Evolutionary conservation across 2,797 vertebrate species (phyloP).

Genomic region (Lepilemur ruficaudatus): DNA sequence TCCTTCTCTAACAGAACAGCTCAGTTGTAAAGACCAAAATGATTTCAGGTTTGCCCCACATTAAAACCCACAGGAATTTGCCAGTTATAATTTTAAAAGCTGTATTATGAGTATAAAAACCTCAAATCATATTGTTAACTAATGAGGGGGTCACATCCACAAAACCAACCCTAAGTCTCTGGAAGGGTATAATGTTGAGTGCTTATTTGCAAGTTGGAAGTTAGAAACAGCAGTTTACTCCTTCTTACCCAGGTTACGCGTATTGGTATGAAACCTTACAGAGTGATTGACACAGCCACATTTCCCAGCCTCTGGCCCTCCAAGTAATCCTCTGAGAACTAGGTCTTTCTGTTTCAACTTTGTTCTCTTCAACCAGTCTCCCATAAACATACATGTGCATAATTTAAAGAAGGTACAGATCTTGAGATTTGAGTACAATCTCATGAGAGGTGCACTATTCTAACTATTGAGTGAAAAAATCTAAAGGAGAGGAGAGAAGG

Average conservation of each 20-base stretch:
- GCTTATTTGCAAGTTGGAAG: background rate
- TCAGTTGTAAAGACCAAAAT: background rate
- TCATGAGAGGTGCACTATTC: conserved; percentile 57
- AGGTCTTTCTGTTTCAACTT: background rate
- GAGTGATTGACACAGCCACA: background rate
- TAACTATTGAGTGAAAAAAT: background rate
- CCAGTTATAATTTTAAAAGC: conserved; percentile 31
- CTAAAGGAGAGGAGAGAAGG: background rate
- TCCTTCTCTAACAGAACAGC: background rate
- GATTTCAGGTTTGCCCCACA: background rate
- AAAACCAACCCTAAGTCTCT: background rate
- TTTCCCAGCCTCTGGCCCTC: background rate
- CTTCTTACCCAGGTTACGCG: background rate
- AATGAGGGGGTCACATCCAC: background rate
- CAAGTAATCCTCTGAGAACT: background rate
- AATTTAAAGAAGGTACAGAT: conserved; percentile 62
- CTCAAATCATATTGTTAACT: conserved; percentile 32
- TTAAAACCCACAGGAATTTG: conserved; percentile 26
- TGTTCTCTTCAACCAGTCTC: background rate
- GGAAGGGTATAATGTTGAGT: background rate
- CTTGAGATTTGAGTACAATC: conserved; percentile 47
- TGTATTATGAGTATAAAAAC: background rate
- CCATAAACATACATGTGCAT: background rate
- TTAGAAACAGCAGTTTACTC: background rate
- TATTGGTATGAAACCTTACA: background rate